A percentile compares a stretch with the other conserved stretches of the same genome.
Evolutionary conservation across 2,888 invertebrate genomes (phyloP).

Genomic region (Drosophila longiperda): DNA sequence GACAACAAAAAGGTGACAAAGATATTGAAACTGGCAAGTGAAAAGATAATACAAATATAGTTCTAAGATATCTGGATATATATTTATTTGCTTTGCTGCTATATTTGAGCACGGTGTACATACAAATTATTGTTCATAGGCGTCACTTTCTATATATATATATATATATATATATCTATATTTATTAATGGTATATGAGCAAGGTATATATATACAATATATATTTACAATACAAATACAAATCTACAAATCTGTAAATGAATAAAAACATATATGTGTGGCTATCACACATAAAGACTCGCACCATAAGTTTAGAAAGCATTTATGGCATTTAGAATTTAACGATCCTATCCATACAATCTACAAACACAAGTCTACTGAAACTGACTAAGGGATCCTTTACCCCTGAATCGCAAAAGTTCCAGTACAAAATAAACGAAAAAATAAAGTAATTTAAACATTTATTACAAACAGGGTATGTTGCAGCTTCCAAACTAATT

Average conservation of each 20-base stretch:
- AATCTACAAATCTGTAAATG: conserved; percentile 20
- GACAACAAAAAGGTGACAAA: conserved; percentile 20
- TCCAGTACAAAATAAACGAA: neutral
- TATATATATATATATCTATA: conserved; percentile 17
- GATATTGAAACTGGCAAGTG: conserved; percentile 17
- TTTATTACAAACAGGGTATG: conserved; percentile 5
- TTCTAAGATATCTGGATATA: conserved; percentile 49
- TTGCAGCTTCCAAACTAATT: neutral
- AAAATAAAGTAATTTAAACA: neutral
- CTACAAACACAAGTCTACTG: conserved; percentile 11
- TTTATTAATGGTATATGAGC: conserved; percentile 3
- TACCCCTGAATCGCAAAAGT: neutral
- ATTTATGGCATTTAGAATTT: conserved; percentile 65
- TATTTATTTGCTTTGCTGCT: conserved; percentile 9
- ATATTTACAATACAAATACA: conserved; percentile 5
- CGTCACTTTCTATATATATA: conserved; percentile 56
- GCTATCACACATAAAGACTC: conserved; percentile 38
- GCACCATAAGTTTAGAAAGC: conserved; percentile 25
- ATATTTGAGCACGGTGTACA: neutral
- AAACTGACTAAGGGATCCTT: conserved; percentile 6
- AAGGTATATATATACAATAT: conserved; percentile 23
- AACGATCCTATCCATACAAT: conserved; percentile 67
- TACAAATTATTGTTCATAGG: conserved; percentile 68
- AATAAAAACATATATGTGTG: conserved; percentile 20
- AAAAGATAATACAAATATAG: conserved; percentile 55